Conservation (phyloP, 2,113 vertebrate genomes). For the Oncorhynchus gorbuscha region DNA sequence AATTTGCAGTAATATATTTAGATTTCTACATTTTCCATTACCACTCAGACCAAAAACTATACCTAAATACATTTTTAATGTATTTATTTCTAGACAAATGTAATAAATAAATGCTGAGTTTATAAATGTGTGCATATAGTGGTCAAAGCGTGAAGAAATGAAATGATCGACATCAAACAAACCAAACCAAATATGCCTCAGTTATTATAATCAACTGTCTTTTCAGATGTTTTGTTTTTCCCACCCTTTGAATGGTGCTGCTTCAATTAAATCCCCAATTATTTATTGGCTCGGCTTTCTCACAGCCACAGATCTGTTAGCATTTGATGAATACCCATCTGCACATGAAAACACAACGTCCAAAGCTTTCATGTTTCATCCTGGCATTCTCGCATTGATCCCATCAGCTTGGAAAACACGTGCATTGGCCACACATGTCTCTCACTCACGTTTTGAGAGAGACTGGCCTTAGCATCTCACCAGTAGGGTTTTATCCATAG, state of each 20-base stretch:
- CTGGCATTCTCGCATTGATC: conserved; percentile 39
- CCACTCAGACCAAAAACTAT: no score
- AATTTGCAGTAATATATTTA: no score
- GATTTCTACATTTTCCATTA: no score
- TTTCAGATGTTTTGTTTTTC: conserved; percentile 22
- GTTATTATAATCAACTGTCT: conserved; percentile 33
- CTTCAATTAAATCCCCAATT: conserved; percentile 49
- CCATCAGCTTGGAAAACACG: conserved; percentile 10
- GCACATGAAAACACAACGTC: conserved; percentile 50
- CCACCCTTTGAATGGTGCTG: not conserved
- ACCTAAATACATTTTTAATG: no score
- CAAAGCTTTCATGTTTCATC: conserved; percentile 49
- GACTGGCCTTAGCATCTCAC: not conserved
- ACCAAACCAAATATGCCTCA: conserved; percentile 17
- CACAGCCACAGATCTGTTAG: conserved; percentile 29
- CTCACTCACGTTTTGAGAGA: not conserved
- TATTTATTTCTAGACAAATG: not conserved
- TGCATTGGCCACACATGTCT: conserved; percentile 4
- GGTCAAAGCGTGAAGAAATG: conserved; percentile 16
- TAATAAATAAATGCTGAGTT: not conserved
- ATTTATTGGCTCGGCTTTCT: conserved; percentile 19
- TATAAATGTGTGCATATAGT: conserved; percentile 20
- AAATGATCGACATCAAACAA: conserved; percentile 23
- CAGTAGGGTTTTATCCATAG: no score
- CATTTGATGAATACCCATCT: conserved; percentile 35